Evolutionary conservation across 1,140 invertebrate species (phyloP), one percentile per base, ranked within the genome.

Genomic region (Neodiprion lecontei): DNA sequence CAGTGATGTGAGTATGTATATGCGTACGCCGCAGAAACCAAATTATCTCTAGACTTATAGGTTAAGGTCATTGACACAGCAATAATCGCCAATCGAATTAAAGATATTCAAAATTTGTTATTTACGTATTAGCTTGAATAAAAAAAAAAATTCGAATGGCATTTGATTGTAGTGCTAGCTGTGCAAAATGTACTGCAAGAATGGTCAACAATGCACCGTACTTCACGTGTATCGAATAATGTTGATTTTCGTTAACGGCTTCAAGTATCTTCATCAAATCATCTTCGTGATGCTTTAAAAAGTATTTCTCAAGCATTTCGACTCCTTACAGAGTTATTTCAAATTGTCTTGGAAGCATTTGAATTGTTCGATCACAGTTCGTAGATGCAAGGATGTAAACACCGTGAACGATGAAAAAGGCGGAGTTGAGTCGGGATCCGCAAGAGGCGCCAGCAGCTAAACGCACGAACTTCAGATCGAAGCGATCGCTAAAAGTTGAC

Each of bases 161-260:
- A 61, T 17, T 14, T 61, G 53, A 61, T 9, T 14, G 11, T 14
- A 61, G n/a, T 8, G n/a, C n/a, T 61, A 17, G 11, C 53, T 17
- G 53, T 12, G 11, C 11, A 61, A 61, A 12, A 9, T 17, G 9
- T 61, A 61, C 0, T 7, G 53, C 53, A 61, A 61, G 53, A 61
- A 12, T 61, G n/a, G 53, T 14, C 53, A 61, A 61, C 11, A 61
- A 61, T 69, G 74, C 69, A 14, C 79, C 82, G 81, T 86, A 91
- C 90, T 90, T 90, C 70, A 91, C 80, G 65, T 88, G 82, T 48
- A 91, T 81, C 0, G 89, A 85, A 78, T 87, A 90, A 72, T 85
- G 83, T 70, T 81, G 77, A n/a, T 79, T 75, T 28, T 79, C 75
- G 61, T 90, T 84, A 1, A 75, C 28, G 66, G 81, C 77, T 73